Percentiles rank a stretch among this genome's conserved stretches.
Conservation (phyloP, 2,113 vertebrate genomes). For the Anser brachyrhynchus region DNA sequence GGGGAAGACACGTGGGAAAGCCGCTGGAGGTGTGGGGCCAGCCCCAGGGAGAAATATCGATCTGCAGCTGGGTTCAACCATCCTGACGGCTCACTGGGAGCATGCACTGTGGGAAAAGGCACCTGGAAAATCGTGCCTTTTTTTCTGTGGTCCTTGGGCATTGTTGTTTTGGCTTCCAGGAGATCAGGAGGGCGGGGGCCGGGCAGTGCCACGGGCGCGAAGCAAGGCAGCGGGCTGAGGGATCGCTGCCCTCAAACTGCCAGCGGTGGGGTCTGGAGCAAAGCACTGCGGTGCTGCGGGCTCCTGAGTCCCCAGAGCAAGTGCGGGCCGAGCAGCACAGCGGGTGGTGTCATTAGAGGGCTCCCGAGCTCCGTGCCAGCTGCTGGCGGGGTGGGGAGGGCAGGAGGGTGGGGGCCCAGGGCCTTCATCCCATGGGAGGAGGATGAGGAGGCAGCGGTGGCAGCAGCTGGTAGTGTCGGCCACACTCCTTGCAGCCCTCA, state of each 20-base stretch:
- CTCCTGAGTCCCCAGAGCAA: not conserved
- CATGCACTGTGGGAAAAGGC: not conserved
- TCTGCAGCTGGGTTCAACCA: not conserved
- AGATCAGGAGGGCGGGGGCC: fast-evolving
- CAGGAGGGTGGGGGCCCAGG: not conserved
- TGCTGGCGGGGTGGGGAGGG: fast-evolving
- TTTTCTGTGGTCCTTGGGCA: too few relatives aligned
- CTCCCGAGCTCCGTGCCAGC: not conserved
- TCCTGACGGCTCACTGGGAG: not conserved
- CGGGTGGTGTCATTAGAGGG: not conserved
- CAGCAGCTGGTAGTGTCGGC: not conserved
- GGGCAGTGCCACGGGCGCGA: not conserved
- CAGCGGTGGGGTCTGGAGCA: not conserved
- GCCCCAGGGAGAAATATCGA: not conserved
- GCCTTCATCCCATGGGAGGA: not conserved
- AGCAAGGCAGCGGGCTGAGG: not conserved
- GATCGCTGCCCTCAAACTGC: not conserved
- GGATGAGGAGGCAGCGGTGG: not conserved
- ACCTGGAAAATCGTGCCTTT: not conserved
- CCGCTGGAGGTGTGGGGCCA: not conserved
- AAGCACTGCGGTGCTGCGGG: not conserved
- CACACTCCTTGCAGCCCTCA: not conserved
- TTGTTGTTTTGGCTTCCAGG: not conserved
- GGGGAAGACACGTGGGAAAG: not conserved
- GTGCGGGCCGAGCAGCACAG: fast-evolving